Percentiles rank a stretch among this genome's conserved stretches.
These are phyloP conservation scores for Forficula auricularia DNA, from an alignment of 1,140 invertebrate genomes.

Conservation along the genomic window DNA sequence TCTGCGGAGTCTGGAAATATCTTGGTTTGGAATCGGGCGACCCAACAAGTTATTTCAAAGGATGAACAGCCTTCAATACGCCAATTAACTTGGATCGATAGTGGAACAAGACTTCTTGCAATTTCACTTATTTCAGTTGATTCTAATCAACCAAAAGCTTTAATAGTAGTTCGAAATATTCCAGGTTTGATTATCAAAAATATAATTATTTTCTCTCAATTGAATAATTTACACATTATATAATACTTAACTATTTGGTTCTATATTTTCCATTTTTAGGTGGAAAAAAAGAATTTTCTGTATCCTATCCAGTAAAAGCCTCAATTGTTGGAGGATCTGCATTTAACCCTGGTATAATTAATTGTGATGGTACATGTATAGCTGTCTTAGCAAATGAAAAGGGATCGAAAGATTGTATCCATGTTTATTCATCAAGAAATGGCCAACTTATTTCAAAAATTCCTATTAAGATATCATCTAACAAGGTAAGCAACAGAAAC, in stretches of 20 bases:
- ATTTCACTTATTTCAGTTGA: constrained; percentile 50
- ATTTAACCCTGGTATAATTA: constrained; percentile 56
- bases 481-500: constrained; percentile 33
- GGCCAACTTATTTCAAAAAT: constrained; percentile 66
- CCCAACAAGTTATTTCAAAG: constrained; percentile 65
- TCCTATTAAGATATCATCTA: constrained; percentile 39
- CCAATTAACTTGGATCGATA: constrained; percentile 68
- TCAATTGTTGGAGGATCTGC: constrained; percentile 34
- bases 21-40: constrained; percentile 78
- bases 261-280: constrained; percentile 3
- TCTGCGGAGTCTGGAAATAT: constrained; percentile 85
- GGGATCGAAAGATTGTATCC: constrained; percentile 54
- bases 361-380: constrained; percentile 60
- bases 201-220: too few species aligned
- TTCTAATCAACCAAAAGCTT: constrained; percentile 39
- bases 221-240: background rate
- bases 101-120: constrained; percentile 65
- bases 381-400: constrained; percentile 67
- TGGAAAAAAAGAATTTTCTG: constrained; percentile 10
- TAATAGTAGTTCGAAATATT: constrained; percentile 44
- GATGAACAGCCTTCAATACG: constrained; percentile 69
- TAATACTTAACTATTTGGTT: too few species aligned
- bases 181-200: constrained; percentile 35
- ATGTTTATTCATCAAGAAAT: constrained; percentile 66
- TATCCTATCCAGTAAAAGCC: background rate